phyloP scores from a whole-genome alignment of 2,797 vertebrate genomes.

The Amphiprion clarkii region DNA sequence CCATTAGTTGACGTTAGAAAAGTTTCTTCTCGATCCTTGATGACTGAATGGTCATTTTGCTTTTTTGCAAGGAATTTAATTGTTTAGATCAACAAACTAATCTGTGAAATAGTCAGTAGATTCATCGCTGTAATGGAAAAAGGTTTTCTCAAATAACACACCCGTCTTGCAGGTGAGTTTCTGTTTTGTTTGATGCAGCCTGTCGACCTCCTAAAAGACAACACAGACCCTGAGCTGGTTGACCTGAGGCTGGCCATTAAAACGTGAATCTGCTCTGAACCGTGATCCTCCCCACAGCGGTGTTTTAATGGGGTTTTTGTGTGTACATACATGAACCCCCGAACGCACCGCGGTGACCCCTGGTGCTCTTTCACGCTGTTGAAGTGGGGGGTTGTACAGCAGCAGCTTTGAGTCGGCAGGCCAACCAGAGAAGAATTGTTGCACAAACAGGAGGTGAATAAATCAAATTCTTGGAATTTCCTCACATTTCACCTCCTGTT shows the following conservation, averaged over 20 bases:
- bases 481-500: neutral
- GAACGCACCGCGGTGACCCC: constrained; percentile 31
- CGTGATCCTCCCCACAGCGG: constrained; percentile 35
- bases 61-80: too few relatives aligned
- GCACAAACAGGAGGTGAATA: constrained; percentile 31
- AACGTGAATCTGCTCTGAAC: constrained; percentile 35
- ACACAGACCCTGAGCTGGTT: constrained; percentile 15
- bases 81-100: too few relatives aligned
- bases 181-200: constrained; percentile 10
- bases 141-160: too few relatives aligned
- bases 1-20: too few relatives aligned
- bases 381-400: constrained; percentile 11
- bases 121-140: too few relatives aligned
- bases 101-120: too few relatives aligned
- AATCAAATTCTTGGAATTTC: constrained; percentile 5
- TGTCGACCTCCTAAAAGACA: constrained; percentile 9
- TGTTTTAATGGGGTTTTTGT: constrained; percentile 58
- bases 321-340: constrained; percentile 1
- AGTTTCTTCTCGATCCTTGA: too few relatives aligned
- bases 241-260: constrained; percentile 56
- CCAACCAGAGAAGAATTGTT: neutral
- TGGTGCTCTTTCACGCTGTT: constrained; percentile 35
- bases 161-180: neutral
- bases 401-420: constrained; percentile 15
- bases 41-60: too few relatives aligned